phyloP scores from a whole-genome alignment of 2,113 vertebrate species.

The Myotis brandtii region DNA sequence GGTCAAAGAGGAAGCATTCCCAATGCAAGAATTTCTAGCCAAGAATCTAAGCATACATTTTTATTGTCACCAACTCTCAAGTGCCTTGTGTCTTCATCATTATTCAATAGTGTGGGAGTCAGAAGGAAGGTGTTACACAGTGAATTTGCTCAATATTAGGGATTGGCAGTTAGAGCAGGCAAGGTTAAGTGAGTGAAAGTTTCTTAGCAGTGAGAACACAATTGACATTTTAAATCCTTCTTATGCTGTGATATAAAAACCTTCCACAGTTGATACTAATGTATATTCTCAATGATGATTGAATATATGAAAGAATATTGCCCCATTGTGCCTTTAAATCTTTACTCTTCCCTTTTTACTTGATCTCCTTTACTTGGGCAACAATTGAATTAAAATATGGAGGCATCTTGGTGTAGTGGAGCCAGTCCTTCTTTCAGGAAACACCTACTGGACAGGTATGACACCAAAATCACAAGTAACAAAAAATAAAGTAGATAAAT shows the following conservation, averaged over 20 bases:
- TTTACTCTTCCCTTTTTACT: neutral
- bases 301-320: neutral
- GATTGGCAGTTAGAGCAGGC: neutral
- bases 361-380: neutral
- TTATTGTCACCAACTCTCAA: neutral
- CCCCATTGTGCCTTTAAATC: neutral
- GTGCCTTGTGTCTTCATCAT: neutral
- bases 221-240: neutral
- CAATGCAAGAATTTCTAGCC: neutral
- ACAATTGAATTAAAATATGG: neutral
- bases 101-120: neutral
- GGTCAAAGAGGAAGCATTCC: neutral
- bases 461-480: neutral
- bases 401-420: neutral
- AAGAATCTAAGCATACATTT: neutral
- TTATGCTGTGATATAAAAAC: neutral
- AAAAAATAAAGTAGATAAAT: neutral
- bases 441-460: neutral
- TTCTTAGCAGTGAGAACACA: neutral
- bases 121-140: neutral
- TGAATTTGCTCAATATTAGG: neutral
- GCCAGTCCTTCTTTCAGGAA: neutral
- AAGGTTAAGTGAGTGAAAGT: neutral
- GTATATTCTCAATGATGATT: neutral
- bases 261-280: neutral